A percentile compares a stretch with the other conserved stretches of the same genome.
Conservation (phyloP, 1,140 invertebrate genomes). For the Leptonema lineaticorne region DNA sequence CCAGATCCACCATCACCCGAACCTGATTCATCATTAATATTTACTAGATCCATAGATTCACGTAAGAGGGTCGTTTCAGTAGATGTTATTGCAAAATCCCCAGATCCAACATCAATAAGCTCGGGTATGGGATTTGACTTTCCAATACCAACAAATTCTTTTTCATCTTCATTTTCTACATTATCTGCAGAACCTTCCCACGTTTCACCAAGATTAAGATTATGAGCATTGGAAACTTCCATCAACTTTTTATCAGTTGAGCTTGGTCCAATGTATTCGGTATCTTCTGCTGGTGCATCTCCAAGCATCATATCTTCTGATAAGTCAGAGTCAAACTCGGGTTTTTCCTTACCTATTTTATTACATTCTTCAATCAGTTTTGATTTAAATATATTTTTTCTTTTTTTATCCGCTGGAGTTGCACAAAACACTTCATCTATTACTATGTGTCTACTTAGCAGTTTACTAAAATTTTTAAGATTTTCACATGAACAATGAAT, state of each 20-base stretch:
- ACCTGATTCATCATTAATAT: not conserved
- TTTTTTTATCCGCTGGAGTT: constrained; percentile 53
- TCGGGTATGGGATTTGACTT: not conserved
- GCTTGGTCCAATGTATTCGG: constrained; percentile 48
- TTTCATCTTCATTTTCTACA: constrained; percentile 48
- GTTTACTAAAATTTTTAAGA: constrained; percentile 56
- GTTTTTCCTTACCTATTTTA: constrained; percentile 46
- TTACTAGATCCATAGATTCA: not conserved
- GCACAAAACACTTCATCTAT: constrained; percentile 59
- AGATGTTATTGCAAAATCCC: constrained; percentile 12
- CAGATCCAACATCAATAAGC: constrained; percentile 17
- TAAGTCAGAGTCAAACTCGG: constrained; percentile 33
- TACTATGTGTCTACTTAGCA: constrained; percentile 54
- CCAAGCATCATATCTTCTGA: constrained; percentile 62
- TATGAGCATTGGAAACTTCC: constrained; percentile 47
- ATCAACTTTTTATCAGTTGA: constrained; percentile 50
- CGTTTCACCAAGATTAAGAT: constrained; percentile 51
- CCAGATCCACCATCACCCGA: constrained; percentile 8
- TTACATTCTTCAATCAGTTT: constrained; percentile 58
- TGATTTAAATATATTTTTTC: constrained; percentile 57
- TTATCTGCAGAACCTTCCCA: constrained; percentile 49
- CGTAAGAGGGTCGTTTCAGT: not conserved
- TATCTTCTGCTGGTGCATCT: constrained; percentile 56
- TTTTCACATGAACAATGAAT: constrained; percentile 63
- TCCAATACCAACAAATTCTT: constrained; percentile 33